These are phyloP conservation scores for Taphrorychus bicolor DNA, from an alignment of 2,888 invertebrate species.

Conservation along the genomic window DNA sequence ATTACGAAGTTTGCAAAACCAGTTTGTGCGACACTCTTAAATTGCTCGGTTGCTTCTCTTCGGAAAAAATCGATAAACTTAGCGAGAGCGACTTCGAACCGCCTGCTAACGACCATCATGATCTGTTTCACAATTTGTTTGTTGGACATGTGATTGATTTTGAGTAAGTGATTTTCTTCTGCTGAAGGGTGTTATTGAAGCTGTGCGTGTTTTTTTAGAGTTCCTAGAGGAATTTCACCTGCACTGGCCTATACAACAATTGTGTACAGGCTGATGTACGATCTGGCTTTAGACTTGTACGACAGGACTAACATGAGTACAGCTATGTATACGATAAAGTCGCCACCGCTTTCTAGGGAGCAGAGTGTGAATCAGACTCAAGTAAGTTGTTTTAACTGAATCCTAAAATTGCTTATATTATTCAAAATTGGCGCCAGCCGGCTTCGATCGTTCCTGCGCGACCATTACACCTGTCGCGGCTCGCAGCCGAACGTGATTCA, in stretches of 20 bases:
- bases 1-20: conserved; percentile 95
- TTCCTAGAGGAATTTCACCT: conserved; percentile 77
- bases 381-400: no score
- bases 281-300: conserved; percentile 94
- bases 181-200: background rate
- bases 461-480: no score
- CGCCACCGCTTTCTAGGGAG: conserved; percentile 69
- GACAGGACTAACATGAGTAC: conserved; percentile 81
- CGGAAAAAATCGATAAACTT: conserved; percentile 52
- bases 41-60: conserved; percentile 85
- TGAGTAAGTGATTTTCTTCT: conserved; percentile 60
- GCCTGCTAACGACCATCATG: conserved; percentile 52
- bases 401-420: no score
- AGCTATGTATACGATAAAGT: conserved; percentile 71
- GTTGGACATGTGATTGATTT: conserved; percentile 77
- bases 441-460: no score
- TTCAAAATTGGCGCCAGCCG: no score
- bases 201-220: conserved; percentile 58
- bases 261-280: conserved; percentile 87
- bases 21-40: conserved; percentile 93
- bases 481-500: no score
- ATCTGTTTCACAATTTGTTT: conserved; percentile 75
- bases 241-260: conserved; percentile 84
- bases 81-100: conserved; percentile 51
- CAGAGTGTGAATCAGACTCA: conserved; percentile 61